Conservation (phyloP, 2,797 vertebrate species). For the Sebastes kiyomatsui region DNA sequence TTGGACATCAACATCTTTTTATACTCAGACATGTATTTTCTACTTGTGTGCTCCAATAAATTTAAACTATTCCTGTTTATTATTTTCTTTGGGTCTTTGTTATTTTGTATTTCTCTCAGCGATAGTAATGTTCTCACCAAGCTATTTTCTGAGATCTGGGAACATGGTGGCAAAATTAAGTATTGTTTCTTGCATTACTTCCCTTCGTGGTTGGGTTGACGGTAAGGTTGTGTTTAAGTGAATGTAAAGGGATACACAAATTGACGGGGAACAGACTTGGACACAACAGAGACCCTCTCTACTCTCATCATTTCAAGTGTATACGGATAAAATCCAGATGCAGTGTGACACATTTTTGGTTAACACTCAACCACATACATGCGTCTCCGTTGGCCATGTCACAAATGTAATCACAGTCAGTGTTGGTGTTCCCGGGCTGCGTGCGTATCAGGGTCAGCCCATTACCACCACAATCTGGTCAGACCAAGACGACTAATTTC, state of each 20-base stretch:
- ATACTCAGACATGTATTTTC: neutral
- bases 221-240: neutral
- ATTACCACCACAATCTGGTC: no score
- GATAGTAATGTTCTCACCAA: neutral
- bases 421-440: no score
- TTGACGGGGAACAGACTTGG: neutral
- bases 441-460: no score
- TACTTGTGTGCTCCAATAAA: neutral
- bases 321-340: neutral
- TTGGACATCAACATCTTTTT: neutral
- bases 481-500: no score
- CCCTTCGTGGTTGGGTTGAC: no score
- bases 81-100: neutral
- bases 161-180: neutral
- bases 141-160: neutral
- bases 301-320: neutral
- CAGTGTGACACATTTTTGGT: neutral
- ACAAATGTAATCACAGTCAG: neutral
- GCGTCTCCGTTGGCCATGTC: neutral
- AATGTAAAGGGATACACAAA: neutral
- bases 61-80: neutral
- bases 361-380: neutral
- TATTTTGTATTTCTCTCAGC: neutral
- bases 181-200: neutral
- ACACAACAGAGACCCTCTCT: neutral